Percentiles rank a stretch among this genome's conserved stretches.
These are phyloP conservation scores for Tachycineta bicolor DNA, from an alignment of 2,113 vertebrate genomes.

Conservation along the genomic window DNA sequence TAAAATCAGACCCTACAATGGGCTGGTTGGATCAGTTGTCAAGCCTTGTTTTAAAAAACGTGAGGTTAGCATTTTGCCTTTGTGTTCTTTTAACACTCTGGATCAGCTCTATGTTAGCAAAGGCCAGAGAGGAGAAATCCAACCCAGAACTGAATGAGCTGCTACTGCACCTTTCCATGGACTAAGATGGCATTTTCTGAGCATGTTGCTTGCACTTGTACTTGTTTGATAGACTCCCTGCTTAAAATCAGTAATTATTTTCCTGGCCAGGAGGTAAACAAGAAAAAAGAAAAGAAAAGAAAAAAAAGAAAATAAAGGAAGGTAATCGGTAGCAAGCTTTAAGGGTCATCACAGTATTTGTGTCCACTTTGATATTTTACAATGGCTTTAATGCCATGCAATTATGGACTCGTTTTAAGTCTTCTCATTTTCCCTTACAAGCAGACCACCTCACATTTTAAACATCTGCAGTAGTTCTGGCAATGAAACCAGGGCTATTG, in stretches of 20 bases:
- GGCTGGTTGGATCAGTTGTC: not conserved
- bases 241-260: not conserved
- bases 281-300: not conserved
- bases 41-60: not conserved
- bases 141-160: not conserved
- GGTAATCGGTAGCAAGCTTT: not conserved
- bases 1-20: not conserved
- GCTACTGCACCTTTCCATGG: not conserved
- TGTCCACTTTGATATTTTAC: not conserved
- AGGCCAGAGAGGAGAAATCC: not conserved
- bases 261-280: not conserved
- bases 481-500: not conserved
- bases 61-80: not conserved
- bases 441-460: not conserved
- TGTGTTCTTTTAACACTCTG: not conserved
- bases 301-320: not conserved
- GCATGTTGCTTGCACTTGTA: not conserved
- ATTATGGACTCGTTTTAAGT: slow-evolving; percentile 2
- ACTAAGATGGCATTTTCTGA: not conserved
- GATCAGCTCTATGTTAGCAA: not conserved
- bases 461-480: not conserved
- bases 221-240: not conserved
- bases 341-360: not conserved
- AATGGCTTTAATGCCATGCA: not conserved
- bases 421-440: not conserved